Percentiles rank a stretch among this genome's conserved stretches.
These are phyloP conservation scores for Tetramorium parvispinum DNA, from an alignment of 1,140 invertebrate genomes.

Conservation along the genomic window DNA sequence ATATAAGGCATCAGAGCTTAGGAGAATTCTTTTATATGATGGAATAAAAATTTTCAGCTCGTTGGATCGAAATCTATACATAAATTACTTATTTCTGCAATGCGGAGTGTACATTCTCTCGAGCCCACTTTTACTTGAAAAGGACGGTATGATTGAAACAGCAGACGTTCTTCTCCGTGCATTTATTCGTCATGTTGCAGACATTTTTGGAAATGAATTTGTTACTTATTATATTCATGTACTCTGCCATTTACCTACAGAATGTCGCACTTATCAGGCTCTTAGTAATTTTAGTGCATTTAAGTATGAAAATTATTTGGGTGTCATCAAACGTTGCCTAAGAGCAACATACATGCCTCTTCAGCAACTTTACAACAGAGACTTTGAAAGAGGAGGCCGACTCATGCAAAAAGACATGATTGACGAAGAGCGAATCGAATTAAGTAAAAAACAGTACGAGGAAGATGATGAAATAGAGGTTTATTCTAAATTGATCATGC, in stretches of 20 bases:
- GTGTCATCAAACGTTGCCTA: constrained; percentile 2
- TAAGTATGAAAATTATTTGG: constrained; percentile 13
- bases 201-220: constrained; percentile 17
- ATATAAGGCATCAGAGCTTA: neutral
- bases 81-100: neutral
- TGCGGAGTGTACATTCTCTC: constrained; percentile 1
- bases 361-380: constrained; percentile 18
- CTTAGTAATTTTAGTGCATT: constrained; percentile 16
- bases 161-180: neutral
- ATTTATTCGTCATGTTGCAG: neutral
- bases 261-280: neutral
- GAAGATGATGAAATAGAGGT: neutral
- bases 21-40: neutral
- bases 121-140: constrained; percentile 1
- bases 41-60: neutral
- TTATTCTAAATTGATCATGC: constrained; percentile 1
- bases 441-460: neutral
- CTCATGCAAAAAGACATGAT: neutral
- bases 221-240: neutral
- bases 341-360: neutral
- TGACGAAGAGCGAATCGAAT: neutral
- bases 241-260: neutral
- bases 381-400: constrained; percentile 4
- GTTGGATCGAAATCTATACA: constrained; percentile 2
- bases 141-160: neutral